Percentiles rank a stretch among this genome's conserved stretches.
Evolutionary conservation across 2,797 vertebrate species (phyloP).

Genomic region (Pygocentrus nattereri): DNA sequence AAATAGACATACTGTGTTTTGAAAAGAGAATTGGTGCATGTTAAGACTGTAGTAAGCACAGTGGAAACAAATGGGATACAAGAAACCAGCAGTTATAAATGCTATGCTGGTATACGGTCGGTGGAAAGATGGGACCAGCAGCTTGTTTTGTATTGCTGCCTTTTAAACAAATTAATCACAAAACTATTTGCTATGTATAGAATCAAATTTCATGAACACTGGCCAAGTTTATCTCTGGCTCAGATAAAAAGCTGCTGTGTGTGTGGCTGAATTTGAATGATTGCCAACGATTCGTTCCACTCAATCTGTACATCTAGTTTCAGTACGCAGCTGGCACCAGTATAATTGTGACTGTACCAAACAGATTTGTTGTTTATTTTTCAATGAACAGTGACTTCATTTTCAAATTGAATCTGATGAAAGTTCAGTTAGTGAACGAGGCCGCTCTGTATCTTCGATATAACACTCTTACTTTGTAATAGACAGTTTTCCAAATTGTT

Average conservation of each 20-base stretch:
- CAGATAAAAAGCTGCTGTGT: not conserved
- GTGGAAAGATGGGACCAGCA: not conserved
- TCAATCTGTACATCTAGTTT: not conserved
- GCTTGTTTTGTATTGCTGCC: not conserved
- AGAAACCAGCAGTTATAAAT: too few species aligned
- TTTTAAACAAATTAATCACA: slow-evolving; percentile 5
- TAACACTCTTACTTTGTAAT: not conserved
- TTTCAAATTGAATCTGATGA: too few species aligned
- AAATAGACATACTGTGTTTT: too few species aligned
- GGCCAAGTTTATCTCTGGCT: not conserved
- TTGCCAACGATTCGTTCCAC: not conserved
- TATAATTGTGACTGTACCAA: not conserved
- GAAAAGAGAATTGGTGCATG: too few species aligned
- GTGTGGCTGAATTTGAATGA: not conserved
- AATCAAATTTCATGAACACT: not conserved
- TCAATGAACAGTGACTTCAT: too few species aligned
- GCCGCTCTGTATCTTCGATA: too few species aligned
- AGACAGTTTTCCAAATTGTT: not conserved
- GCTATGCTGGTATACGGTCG: too few species aligned
- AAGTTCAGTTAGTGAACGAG: too few species aligned
- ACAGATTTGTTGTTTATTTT: not conserved
- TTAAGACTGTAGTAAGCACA: not conserved
- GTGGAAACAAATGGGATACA: not conserved
- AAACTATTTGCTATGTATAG: not conserved
- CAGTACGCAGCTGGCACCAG: not conserved